Evolutionary conservation across 2,113 vertebrate genomes (phyloP).

Genomic region (Callocephalon fimbriatum): DNA sequence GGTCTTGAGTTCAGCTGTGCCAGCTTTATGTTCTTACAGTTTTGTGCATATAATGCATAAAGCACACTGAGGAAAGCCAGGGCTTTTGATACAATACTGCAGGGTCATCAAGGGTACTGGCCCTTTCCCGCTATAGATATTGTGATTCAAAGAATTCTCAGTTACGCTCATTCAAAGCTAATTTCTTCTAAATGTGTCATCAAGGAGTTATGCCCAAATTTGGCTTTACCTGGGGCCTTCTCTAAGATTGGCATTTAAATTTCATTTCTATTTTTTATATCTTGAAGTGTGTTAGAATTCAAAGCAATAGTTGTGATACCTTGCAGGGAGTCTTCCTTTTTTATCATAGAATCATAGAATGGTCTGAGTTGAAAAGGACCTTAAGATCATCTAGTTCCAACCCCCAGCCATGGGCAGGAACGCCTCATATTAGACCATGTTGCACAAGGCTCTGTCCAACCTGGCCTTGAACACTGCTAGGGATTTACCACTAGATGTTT

Average conservation of each 20-base stretch:
- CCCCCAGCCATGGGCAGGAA: neutral
- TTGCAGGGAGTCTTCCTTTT: neutral
- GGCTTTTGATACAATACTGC: neutral
- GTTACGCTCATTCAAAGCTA: neutral
- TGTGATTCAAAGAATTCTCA: neutral
- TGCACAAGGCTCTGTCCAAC: neutral
- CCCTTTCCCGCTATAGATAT: neutral
- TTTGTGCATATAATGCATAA: neutral
- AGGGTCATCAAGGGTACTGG: neutral
- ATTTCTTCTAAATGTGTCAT: neutral
- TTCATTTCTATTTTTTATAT: neutral
- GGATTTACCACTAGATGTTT: neutral
- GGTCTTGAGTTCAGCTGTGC: neutral
- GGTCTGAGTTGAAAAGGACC: neutral
- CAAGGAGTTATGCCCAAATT: neutral
- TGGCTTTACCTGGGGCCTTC: accelerated
- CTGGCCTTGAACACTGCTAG: neutral
- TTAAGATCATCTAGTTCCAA: neutral
- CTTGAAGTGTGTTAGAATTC: neutral
- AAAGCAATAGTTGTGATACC: neutral
- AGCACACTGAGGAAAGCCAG: neutral
- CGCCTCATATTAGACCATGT: neutral
- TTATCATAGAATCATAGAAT: neutral
- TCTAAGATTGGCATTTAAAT: neutral
- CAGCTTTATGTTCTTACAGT: neutral